phyloP scores from a whole-genome alignment of 2,797 vertebrate species.

The Lycodopsis pacificus region DNA sequence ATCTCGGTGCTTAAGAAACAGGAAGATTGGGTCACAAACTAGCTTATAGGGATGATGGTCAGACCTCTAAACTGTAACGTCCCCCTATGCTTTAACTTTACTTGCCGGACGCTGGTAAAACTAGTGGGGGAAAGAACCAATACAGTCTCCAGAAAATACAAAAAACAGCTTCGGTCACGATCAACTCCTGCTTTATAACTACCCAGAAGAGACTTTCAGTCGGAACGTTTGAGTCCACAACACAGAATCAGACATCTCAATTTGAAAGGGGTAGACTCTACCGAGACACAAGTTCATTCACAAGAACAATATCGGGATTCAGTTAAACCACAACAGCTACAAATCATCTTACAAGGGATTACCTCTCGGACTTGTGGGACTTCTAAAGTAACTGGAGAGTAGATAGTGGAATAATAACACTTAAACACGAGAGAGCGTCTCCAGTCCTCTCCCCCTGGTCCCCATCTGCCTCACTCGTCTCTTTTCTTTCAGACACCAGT shows the following conservation, averaged over 20 bases:
- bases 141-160: slow-evolving; percentile 36
- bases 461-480: slow-evolving; percentile 56
- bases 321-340: slow-evolving; percentile 72
- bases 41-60: slow-evolving; percentile 36
- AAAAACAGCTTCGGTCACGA: slow-evolving; percentile 38
- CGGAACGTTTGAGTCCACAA: slow-evolving; percentile 42
- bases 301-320: slow-evolving; percentile 59
- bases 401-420: slow-evolving; percentile 66
- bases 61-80: slow-evolving; percentile 61
- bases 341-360: slow-evolving; percentile 55
- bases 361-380: slow-evolving; percentile 41
- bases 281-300: slow-evolving; percentile 49
- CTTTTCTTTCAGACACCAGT: slow-evolving; percentile 70
- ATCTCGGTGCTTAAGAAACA: slow-evolving; percentile 56
- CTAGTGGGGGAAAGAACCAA: slow-evolving; percentile 14
- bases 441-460: slow-evolving; percentile 64
- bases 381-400: slow-evolving; percentile 60
- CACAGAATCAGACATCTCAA: slow-evolving; percentile 41
- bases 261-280: slow-evolving; percentile 49
- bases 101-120: slow-evolving; percentile 17
- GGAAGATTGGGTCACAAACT: slow-evolving; percentile 31
- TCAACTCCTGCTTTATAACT: slow-evolving; percentile 25
- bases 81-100: slow-evolving; percentile 30
- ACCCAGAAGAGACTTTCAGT: slow-evolving; percentile 16
- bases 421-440: slow-evolving; percentile 59